These are phyloP conservation scores for Hydractinia echinata DNA, from an alignment of 30 jellyfish, hydroid and myxozoan species.

Conservation along the genomic window DNA sequence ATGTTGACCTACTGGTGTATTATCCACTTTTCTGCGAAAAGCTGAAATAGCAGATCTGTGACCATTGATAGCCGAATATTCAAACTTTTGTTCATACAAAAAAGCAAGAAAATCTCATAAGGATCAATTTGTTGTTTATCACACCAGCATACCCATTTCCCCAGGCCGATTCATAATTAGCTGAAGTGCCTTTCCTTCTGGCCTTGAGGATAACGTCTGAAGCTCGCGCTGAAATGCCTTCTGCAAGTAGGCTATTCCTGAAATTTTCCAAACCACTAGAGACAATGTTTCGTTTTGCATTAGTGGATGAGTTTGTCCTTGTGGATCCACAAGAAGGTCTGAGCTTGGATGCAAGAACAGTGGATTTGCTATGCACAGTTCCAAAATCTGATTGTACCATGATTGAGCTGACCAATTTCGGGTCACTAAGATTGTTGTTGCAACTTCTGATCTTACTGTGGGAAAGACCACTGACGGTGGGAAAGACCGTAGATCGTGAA, in stretches of 20 bases:
- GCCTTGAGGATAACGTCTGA: constrained; percentile 30
- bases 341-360: constrained; percentile 5
- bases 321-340: constrained; percentile 29
- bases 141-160: constrained; percentile 34
- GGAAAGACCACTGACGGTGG: too few species aligned
- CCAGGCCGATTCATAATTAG: constrained; percentile 49
- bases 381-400: constrained; percentile 34
- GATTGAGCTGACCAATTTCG: constrained; percentile 33
- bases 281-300: constrained; percentile 7
- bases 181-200: constrained; percentile 18
- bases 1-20: constrained; percentile 27
- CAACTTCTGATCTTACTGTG: neutral
- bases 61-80: constrained; percentile 5
- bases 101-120: constrained; percentile 22
- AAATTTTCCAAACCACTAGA: constrained; percentile 43
- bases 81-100: constrained; percentile 7
- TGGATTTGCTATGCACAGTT: constrained; percentile 31
- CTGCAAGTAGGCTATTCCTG: constrained; percentile 15
- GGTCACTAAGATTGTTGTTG: constrained; percentile 24
- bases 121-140: constrained; percentile 37
- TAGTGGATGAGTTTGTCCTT: constrained; percentile 31
- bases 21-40: constrained; percentile 1
- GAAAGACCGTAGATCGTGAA: too few species aligned
- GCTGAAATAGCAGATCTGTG: constrained; percentile 35
- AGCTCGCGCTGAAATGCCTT: constrained; percentile 37